phyloP scores from a whole-genome alignment of 2,888 invertebrate genomes.

The Tetranychus piercei region DNA sequence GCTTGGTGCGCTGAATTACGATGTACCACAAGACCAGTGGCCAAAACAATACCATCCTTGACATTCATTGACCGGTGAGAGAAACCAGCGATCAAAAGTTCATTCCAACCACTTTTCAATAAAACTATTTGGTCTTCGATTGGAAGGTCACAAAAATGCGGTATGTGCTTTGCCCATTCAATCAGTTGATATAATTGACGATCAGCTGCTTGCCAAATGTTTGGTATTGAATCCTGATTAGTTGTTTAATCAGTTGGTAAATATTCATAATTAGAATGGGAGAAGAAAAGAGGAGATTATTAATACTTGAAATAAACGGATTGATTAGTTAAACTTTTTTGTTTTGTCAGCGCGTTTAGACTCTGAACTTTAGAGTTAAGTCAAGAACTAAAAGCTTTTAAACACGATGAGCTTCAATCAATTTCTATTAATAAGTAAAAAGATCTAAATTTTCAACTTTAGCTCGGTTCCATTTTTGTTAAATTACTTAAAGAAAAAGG shows the following conservation, averaged over 20 bases:
- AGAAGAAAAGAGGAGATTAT: no score
- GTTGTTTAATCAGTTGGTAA: background rate
- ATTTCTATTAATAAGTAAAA: conserved; percentile 38
- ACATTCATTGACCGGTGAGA: conserved; percentile 79
- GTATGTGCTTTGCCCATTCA: conserved; percentile 91
- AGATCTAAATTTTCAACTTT: no score
- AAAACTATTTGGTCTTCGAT: conserved; percentile 74
- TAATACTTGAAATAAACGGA: no score
- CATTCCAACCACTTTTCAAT: conserved; percentile 81
- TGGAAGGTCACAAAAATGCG: conserved; percentile 79
- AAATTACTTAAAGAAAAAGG: no score
- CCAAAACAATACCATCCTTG: conserved; percentile 50
- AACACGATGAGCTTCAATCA: conserved; percentile 8
- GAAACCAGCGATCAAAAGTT: conserved; percentile 68
- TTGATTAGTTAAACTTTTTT: conserved; percentile 19
- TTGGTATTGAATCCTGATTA: conserved; percentile 34
- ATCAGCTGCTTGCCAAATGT: conserved; percentile 60
- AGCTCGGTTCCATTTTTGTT: no score
- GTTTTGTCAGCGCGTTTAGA: no score
- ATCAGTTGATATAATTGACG: conserved; percentile 84
- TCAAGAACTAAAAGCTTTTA: no score
- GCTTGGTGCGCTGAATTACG: conserved; percentile 56
- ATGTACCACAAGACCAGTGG: conserved; percentile 61
- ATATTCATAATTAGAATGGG: background rate
- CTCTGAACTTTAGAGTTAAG: no score